Percentiles rank a stretch among this genome's conserved stretches.
Conservation (phyloP, 2,797 vertebrate species). For the Yasuhikotakia modesta region DNA sequence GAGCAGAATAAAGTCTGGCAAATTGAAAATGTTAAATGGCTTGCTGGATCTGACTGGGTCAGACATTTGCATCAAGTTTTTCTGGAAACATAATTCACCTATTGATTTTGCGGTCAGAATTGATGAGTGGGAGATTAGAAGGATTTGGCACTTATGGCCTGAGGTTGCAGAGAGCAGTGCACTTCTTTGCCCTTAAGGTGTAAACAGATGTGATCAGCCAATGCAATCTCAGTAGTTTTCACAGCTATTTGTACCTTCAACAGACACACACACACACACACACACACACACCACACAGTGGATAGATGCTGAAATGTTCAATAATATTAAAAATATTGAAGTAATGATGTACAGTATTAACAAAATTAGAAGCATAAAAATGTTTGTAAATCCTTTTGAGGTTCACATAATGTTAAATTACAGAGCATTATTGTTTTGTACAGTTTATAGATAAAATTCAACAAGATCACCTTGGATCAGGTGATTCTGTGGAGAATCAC, state of each 20-base stretch:
- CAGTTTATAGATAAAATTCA: neutral
- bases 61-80: constrained; percentile 65
- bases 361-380: neutral
- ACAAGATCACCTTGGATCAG: neutral
- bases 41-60: constrained; percentile 60
- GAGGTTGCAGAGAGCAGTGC: neutral
- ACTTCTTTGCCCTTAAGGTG: neutral
- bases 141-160: constrained; percentile 60
- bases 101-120: constrained; percentile 72
- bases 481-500: neutral
- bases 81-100: constrained; percentile 70
- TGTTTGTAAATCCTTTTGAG: neutral
- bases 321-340: neutral
- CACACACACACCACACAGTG: too few species aligned
- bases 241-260: neutral
- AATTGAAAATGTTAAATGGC: constrained; percentile 74
- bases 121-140: constrained; percentile 67
- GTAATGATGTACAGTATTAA: neutral
- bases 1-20: constrained; percentile 61
- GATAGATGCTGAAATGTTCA: neutral
- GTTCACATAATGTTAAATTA: neutral
- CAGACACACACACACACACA: too few species aligned
- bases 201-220: neutral
- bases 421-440: neutral
- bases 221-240: neutral